These are phyloP conservation scores for Poeciliopsis turneri DNA, from an alignment of 2,797 vertebrate species.

Conservation along the genomic window DNA sequence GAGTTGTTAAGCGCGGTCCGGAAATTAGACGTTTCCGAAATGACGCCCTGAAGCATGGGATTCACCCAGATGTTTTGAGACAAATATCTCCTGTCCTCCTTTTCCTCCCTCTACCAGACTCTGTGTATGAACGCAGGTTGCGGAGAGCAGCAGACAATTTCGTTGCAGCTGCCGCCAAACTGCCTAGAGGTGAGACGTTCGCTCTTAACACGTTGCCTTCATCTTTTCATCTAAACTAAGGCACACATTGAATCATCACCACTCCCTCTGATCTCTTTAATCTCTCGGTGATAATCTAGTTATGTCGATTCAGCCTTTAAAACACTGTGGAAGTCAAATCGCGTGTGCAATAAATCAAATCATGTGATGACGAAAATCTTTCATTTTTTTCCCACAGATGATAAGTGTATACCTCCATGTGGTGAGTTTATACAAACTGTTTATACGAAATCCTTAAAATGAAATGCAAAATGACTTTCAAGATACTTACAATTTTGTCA, in stretches of 20 bases:
- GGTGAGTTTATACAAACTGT: conserved; percentile 75
- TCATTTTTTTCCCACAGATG: conserved; percentile 67
- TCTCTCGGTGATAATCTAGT: conserved; percentile 52
- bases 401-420: conserved; percentile 84
- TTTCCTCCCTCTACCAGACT: conserved; percentile 66
- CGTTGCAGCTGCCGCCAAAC: conserved; percentile 74
- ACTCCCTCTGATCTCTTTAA: conserved; percentile 61
- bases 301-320: conserved; percentile 50
- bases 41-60: conserved; percentile 51
- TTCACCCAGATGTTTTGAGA: conserved; percentile 54
- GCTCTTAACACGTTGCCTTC: conserved; percentile 52
- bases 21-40: conserved; percentile 56
- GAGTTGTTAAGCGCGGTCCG: conserved; percentile 41
- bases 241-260: conserved; percentile 59
- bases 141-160: conserved; percentile 78
- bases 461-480: neutral
- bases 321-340: conserved; percentile 19
- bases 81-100: conserved; percentile 55
- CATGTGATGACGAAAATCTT: conserved; percentile 9
- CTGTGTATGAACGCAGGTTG: conserved; percentile 71
- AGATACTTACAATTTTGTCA: neutral
- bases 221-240: conserved; percentile 60
- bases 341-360: conserved; percentile 12
- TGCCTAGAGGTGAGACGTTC: conserved; percentile 81
- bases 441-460: neutral